A percentile compares a stretch with the other conserved stretches of the same genome.
These are phyloP conservation scores for Glyptemys insculpta DNA, from an alignment of 2,797 vertebrate species.

Conservation along the genomic window DNA sequence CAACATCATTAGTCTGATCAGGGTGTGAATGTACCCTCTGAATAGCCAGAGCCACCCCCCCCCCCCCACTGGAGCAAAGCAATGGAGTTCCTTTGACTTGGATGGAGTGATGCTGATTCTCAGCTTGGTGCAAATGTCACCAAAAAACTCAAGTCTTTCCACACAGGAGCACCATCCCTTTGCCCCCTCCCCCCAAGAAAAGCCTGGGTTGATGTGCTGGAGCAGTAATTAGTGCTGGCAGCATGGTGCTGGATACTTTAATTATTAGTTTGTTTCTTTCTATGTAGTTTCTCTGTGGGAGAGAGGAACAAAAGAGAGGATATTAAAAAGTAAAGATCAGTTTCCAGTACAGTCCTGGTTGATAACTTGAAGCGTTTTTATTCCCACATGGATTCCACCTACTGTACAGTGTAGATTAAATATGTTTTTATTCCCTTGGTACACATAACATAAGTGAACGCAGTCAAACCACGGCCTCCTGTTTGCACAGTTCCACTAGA, in stretches of 20 bases:
- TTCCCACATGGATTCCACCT: not conserved
- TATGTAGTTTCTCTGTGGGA: not conserved
- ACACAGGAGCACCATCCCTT: too few relatives aligned
- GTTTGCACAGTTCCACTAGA: too few relatives aligned
- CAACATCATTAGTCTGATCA: not conserved
- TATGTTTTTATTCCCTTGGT: not conserved
- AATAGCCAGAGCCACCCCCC: not conserved
- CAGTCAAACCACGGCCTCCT: not conserved
- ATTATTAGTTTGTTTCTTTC: not conserved
- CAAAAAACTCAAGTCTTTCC: not conserved
- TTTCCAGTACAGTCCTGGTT: not conserved
- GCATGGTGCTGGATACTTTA: not conserved
- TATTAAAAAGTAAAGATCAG: not conserved
- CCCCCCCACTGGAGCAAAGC: not conserved
- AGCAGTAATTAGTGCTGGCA: not conserved
- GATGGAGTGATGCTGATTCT: not conserved
- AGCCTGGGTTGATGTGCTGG: not conserved
- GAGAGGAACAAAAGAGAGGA: not conserved
- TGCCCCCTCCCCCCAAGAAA: too few relatives aligned
- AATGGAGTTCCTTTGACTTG: not conserved
- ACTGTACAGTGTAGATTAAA: not conserved
- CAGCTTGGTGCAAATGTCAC: not conserved
- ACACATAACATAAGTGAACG: not conserved
- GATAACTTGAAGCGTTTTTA: conserved; percentile 23
- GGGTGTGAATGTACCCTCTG: not conserved